phyloP scores from a whole-genome alignment of 2,113 vertebrate species.

The Colinus virginianus region DNA sequence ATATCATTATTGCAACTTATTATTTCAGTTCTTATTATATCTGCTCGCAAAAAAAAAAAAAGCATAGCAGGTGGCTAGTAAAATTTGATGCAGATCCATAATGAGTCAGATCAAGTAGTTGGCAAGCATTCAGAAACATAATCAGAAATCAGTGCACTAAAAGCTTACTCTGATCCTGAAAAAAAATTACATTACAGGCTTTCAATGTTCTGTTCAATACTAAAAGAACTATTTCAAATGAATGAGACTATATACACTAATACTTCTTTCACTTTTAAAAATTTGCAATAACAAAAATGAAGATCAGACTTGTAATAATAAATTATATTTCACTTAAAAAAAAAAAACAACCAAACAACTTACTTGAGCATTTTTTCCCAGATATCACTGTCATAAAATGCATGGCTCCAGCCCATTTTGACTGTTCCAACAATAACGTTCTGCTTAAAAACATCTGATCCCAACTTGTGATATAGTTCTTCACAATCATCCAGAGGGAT shows the following conservation, averaged over 20 bases:
- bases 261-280: neutral
- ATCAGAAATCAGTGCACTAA: constrained; percentile 28
- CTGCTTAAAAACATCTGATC: constrained; percentile 95
- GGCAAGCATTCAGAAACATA: neutral
- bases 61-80: constrained; percentile 17
- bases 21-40: neutral
- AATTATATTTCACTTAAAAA: neutral
- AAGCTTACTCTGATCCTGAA: constrained; percentile 33
- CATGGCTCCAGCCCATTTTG: constrained; percentile 98
- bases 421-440: constrained; percentile 95
- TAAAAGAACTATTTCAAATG: constrained; percentile 22
- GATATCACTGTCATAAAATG: constrained; percentile 94
- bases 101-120: constrained; percentile 23
- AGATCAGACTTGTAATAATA: neutral
- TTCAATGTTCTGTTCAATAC: neutral
- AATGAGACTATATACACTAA: neutral
- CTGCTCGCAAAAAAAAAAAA: neutral
- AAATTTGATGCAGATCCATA: constrained; percentile 17
- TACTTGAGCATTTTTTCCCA: constrained; percentile 97
- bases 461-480: constrained; percentile 91
- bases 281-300: neutral
- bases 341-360: constrained; percentile 68
- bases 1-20: neutral
- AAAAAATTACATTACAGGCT: constrained; percentile 45
- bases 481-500: constrained; percentile 92